Evolutionary conservation across 2,888 invertebrate species (phyloP), one percentile per base, ranked within the genome.

Genomic region (Acheta domesticus): DNA sequence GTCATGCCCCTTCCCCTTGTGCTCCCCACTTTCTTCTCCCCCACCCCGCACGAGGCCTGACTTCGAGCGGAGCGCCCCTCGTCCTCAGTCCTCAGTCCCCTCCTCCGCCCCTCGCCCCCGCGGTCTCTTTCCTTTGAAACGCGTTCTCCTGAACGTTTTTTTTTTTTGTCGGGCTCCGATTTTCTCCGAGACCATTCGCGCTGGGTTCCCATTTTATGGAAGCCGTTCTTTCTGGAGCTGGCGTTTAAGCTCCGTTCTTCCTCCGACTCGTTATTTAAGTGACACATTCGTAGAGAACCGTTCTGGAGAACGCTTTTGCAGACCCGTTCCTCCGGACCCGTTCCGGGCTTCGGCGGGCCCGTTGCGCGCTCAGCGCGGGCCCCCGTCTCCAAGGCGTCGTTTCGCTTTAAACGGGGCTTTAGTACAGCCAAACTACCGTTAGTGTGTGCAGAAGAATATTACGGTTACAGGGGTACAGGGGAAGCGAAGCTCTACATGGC

Each of bases 141-240:
- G 16, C 62, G 14, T 62, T n/a, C 62, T n/a, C 62, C 14, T n/a
- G 62, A n/a, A n/a, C 16, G 62, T 62, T 62, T 62, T n/a, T 62
- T n/a, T n/a, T 50, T n/a, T 62, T 62, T 62, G 14, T 62, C 62
- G n/a, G n/a, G 62, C 62, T n/a, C 62, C 62, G 62, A 19, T 62
- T 62, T 62, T 62, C 62, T 62, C 62, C 3, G n/a, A n/a, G 62
- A 62, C 62, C 62, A 62, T 62, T 62, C 62, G 62, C 62, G 62
- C n/a, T 19, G 62, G n/a, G 62, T 62, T 62, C 62, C 62, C 62
- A 62, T 62, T 62, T 62, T 62, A 62, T 62, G 62, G 62, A 62
- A 62, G 62, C 62, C 62, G 62, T 62, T 62, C 62, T 62, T 62
- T 62, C 62, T 62, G n/a, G 62, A 62, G 62, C 62, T 62, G 62